Conservation (phyloP, 2,113 vertebrate genomes). For the Globicephala melas region DNA sequence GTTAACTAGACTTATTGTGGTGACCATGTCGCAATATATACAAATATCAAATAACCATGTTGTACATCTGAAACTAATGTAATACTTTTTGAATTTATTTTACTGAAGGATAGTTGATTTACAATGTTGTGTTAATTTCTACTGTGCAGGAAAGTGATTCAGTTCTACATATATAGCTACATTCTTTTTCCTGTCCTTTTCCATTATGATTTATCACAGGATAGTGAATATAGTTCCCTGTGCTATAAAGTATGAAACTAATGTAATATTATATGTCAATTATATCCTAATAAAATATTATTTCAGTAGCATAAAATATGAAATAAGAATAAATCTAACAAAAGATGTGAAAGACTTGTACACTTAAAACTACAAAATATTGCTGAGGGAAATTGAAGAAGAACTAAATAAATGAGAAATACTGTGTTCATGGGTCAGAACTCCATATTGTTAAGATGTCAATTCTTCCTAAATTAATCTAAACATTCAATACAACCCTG, state of each 20-base stretch:
- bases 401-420: background rate
- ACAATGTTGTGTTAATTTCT: background rate
- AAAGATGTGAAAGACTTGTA: background rate
- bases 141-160: background rate
- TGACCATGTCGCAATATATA: background rate
- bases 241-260: background rate
- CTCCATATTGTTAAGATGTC: background rate
- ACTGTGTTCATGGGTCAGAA: background rate
- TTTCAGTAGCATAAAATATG: background rate
- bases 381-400: background rate
- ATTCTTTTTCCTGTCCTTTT: background rate
- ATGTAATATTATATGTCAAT: background rate
- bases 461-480: background rate
- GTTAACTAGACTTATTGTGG: background rate
- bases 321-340: background rate
- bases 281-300: background rate
- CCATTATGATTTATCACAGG: background rate
- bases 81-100: background rate
- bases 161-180: background rate
- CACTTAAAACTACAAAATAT: background rate
- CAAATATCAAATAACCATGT: background rate
- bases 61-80: background rate
- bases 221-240: background rate
- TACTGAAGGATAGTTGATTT: background rate
- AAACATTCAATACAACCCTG: background rate